Conservation (phyloP, 92 coral and sea anemone species). For the Isaurus tuberculatus region DNA sequence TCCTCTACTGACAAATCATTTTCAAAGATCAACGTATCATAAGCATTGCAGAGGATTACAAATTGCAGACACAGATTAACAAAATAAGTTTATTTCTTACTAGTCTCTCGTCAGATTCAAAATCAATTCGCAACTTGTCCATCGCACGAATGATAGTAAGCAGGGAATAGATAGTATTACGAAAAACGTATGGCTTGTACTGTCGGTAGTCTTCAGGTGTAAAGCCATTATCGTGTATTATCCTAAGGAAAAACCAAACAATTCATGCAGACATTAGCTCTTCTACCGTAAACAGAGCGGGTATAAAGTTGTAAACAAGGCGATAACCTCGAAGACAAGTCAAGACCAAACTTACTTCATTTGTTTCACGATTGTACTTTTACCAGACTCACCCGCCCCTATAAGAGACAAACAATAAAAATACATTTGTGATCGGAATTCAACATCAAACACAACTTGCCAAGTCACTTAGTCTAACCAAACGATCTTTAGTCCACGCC, state of each 20-base stretch:
- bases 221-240: slow-evolving; percentile 99
- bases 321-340: slow-evolving; percentile 66
- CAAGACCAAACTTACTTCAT: slow-evolving; percentile 85
- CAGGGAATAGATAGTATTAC: slow-evolving; percentile 94
- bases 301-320: slow-evolving; percentile 78
- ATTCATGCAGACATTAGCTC: slow-evolving; percentile 72
- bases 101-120: slow-evolving; percentile 95
- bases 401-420: slow-evolving; percentile 45
- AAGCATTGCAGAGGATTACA: slow-evolving; percentile 43
- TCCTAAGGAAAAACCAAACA: slow-evolving; percentile 85
- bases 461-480: slow-evolving; percentile 47
- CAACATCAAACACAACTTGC: slow-evolving; percentile 44
- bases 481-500: slow-evolving; percentile 51
- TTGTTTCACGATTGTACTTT: slow-evolving; percentile 99
- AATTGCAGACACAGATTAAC: slow-evolving; percentile 45
- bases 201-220: slow-evolving; percentile 95
- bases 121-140: slow-evolving; percentile 98
- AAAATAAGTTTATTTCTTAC: slow-evolving; percentile 69
- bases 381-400: slow-evolving; percentile 99
- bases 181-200: slow-evolving; percentile 92
- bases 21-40: slow-evolving; percentile 44
- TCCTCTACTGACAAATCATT: slow-evolving; percentile 22
- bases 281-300: slow-evolving; percentile 77
- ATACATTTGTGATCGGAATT: slow-evolving; percentile 39
- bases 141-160: slow-evolving; percentile 95